These are phyloP conservation scores for Chamaea fasciata DNA, from an alignment of 2,113 vertebrate genomes.

Conservation along the genomic window DNA sequence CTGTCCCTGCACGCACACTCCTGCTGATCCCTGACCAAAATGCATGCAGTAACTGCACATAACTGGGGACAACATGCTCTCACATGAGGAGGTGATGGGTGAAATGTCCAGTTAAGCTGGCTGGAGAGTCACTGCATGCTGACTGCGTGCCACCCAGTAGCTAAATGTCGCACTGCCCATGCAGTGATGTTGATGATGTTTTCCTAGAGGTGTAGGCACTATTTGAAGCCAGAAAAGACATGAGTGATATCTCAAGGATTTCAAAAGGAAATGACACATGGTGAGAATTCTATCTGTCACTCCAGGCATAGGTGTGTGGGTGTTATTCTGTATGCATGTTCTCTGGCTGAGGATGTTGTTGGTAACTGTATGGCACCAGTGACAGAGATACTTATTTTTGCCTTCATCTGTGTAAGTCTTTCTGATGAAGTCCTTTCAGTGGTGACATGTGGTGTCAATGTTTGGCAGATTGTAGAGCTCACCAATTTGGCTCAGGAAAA, in stretches of 20 bases:
- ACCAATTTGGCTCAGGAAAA: background rate
- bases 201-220: background rate
- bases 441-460: background rate
- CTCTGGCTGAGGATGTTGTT: background rate
- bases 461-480: background rate
- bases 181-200: background rate
- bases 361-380: background rate
- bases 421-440: background rate
- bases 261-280: background rate
- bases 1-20: background rate
- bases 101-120: background rate
- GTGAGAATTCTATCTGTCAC: background rate
- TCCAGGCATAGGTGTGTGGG: background rate
- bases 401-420: background rate
- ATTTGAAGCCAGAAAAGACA: background rate
- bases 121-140: fast-evolving
- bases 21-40: background rate
- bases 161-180: background rate
- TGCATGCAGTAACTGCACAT: fast-evolving
- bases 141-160: background rate
- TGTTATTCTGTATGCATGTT: background rate
- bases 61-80: background rate
- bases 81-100: background rate
- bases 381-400: background rate
- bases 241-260: background rate